Base-by-base conservation (phyloP, 1,140 invertebrate species). In the Drosophila punjabiensis region DNA sequence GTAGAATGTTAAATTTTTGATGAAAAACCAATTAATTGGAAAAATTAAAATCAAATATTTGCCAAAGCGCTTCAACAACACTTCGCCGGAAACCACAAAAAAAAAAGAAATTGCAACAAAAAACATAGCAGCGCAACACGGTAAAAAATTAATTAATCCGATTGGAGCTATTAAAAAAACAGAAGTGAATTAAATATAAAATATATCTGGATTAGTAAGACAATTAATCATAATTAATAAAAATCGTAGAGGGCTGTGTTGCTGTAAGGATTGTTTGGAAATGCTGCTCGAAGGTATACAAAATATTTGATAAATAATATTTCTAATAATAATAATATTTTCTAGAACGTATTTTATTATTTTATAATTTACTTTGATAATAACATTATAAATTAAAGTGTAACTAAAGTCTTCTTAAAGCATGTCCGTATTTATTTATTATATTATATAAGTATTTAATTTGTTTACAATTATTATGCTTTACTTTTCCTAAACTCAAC, bases 11-110 rank as follows among this genome's bases (percentile, higher is more conserved):
- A 61, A 81, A 85, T 85, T 89, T 81, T 89, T 88, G 74, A 88
- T 85, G 82, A 81, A 85, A 89, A 88, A 84, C 86, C 85, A 88
- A 88, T 88, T 88, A 88, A 88, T 88, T 88, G 85, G 85, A 88
- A 88, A 88, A 88, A 88, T 88, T 88, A 88, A 88, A 88, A 88
- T 88, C 85, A 88, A 88, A 88, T 88, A 88, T 88, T 88, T 88
- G 85, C 78, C 85, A 85, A 89, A 88, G 84, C 81, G 85, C 85
- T 88, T 89, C 69, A 88, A 84, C 69, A 88, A 88, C 84, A 88
- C 85, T 84, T 80, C 24, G 56, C 56, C n/a, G 39, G 11, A 30
- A 59, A 53, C 55, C 35, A 24, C 47, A 60, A 55, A 71, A 77
- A 69, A 76, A 47, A 62, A 69, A 76, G 43, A 62, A 13, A 69